Evolutionary conservation across 2,888 invertebrate species (phyloP), one percentile per base, ranked within the genome.

Genomic region (Chesias legatella): DNA sequence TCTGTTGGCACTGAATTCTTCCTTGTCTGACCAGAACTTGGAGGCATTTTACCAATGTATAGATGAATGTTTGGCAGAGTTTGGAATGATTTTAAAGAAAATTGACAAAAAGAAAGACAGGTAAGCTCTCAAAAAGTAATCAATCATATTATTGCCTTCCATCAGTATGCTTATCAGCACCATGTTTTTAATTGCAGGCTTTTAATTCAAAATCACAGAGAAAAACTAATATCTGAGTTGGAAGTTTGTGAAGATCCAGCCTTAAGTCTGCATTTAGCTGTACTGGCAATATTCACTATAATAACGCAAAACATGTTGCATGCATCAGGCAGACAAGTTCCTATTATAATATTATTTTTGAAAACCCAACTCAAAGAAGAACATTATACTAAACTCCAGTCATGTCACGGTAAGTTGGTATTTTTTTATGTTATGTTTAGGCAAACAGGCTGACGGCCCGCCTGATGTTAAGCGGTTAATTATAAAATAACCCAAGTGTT

Each of bases 281-380:
- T 91, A 0, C 84, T 96, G 46, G 90, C 96, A 26, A 90, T 98
- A 38, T 97, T 96, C 67, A 95, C 95, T 33, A 91, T 92, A 6
- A 89, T 92, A 1, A 95, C 95, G 0, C 94, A 95, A 59, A 92
- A 90, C 56, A 94, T 97, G 88, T 69, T 98, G 13, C 96, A 98
- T 77, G 97, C 97, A 7, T 98, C 98, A 13, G 99, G 99, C 0
- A 93, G 96, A 72, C 97, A 97, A 82, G 96, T 99, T 7, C 93
- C 96, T 0, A 89, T 92, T 9, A 91, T 98, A 53, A 88, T 98
- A 29, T 69, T 89, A 0, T 94, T 91, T 72, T 89, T 98, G 34
- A 92, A 93, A 52, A 85, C 90, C 10, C 91, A 92, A 56, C 75
- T 98, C 33, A 90, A 90, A 45, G 85, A 89, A 11, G 92, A 94